Evolutionary conservation across 2,113 vertebrate genomes (phyloP).

Genomic region (Apeltes quadracus): DNA sequence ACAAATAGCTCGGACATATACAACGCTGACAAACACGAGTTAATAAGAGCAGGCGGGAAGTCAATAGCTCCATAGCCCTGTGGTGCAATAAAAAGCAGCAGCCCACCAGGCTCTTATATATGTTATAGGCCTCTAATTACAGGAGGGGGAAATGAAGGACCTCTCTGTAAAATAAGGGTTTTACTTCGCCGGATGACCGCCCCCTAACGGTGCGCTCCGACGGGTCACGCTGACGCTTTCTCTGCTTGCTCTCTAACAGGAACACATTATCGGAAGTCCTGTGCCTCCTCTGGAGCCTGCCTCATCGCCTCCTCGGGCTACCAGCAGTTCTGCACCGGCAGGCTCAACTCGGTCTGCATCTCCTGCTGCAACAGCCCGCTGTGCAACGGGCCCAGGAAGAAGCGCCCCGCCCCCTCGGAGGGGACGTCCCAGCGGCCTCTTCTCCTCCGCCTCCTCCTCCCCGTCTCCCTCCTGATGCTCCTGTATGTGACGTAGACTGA

Average conservation of each 20-base stretch:
- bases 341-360: slow-evolving; percentile 96
- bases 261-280: slow-evolving; percentile 95
- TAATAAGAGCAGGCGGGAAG: slow-evolving; percentile 47
- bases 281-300: slow-evolving; percentile 92
- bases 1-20: slow-evolving; percentile 12
- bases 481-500: slow-evolving; percentile 32
- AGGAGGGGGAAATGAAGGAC: not conserved
- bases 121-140: slow-evolving; percentile 37
- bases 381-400: slow-evolving; percentile 93
- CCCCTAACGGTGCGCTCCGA: not conserved
- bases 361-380: slow-evolving; percentile 97
- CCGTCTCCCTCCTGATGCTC: slow-evolving; percentile 61
- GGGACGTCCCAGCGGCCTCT: rapidly evolving
- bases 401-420: slow-evolving; percentile 76
- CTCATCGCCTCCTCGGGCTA: slow-evolving; percentile 97
- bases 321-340: slow-evolving; percentile 97
- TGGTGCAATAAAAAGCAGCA: slow-evolving; percentile 38
- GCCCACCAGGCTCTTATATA: slow-evolving; percentile 7
- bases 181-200: not conserved
- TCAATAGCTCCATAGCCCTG: slow-evolving; percentile 27
- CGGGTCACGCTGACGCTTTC: not conserved
- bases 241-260: slow-evolving; percentile 71
- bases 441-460: slow-evolving; percentile 26
- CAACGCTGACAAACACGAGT: slow-evolving; percentile 29
- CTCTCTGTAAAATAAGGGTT: not conserved